Percentiles rank a stretch among this genome's conserved stretches.
phyloP scores from a whole-genome alignment of 2,888 invertebrate genomes.

The Nematopogon swammerdamellus region DNA sequence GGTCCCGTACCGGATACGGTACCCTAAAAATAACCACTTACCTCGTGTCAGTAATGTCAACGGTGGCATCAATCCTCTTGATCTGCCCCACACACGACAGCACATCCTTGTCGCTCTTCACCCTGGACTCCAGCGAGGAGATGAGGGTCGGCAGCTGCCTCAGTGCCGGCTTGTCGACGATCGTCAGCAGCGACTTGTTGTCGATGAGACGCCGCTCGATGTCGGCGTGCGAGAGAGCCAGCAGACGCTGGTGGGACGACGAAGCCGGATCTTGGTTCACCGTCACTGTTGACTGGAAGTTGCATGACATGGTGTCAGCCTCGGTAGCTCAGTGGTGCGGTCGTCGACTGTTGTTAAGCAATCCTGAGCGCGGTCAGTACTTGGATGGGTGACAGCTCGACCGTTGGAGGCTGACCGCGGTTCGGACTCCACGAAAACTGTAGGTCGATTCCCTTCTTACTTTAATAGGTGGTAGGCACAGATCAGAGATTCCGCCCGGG shows the following conservation, averaged over 20 bases:
- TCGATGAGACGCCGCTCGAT: constrained; percentile 89
- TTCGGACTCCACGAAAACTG: too few relatives aligned
- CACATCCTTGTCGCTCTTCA: constrained; percentile 89
- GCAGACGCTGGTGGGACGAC: constrained; percentile 84
- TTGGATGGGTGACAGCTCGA: too few relatives aligned
- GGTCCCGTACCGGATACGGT: too few relatives aligned
- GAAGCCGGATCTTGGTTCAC: constrained; percentile 72
- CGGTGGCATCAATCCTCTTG: constrained; percentile 57
- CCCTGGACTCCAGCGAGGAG: constrained; percentile 69
- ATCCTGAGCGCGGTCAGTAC: too few relatives aligned
- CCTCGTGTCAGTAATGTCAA: constrained; percentile 62
- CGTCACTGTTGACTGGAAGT: constrained; percentile 43
- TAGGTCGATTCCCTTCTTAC: too few relatives aligned
- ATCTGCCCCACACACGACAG: constrained; percentile 69
- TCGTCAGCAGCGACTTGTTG: constrained; percentile 85
- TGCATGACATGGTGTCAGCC: too few relatives aligned
- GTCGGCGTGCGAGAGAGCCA: constrained; percentile 79
- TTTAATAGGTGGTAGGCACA: too few relatives aligned
- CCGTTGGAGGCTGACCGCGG: too few relatives aligned
- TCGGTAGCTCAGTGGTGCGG: too few relatives aligned
- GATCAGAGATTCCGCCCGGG: too few relatives aligned
- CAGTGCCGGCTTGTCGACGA: constrained; percentile 77
- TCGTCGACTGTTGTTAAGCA: too few relatives aligned
- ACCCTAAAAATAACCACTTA: too few relatives aligned
- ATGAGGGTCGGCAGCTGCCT: constrained; percentile 70